phyloP scores from a whole-genome alignment of 2,113 vertebrate genomes.

The Nettapus auritus region DNA sequence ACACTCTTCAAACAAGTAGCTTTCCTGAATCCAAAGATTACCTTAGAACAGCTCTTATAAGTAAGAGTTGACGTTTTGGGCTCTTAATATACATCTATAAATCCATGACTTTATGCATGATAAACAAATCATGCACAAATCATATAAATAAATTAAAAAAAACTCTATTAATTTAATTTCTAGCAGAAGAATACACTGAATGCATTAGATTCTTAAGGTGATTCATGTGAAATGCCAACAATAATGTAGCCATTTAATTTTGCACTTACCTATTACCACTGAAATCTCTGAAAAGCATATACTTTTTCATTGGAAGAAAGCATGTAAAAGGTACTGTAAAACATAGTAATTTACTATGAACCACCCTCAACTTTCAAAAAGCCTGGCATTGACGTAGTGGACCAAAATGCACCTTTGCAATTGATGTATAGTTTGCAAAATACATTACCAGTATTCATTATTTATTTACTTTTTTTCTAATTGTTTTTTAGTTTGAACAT shows the following conservation, averaged over 20 bases:
- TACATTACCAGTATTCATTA: neutral
- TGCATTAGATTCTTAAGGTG: neutral
- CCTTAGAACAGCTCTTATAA: neutral
- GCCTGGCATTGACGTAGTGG: neutral
- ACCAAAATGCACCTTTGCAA: neutral
- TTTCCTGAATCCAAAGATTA: neutral
- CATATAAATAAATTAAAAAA: neutral
- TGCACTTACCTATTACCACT: neutral
- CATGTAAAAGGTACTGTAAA: neutral
- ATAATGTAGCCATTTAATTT: constrained; percentile 26
- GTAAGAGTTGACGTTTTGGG: neutral
- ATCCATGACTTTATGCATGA: neutral
- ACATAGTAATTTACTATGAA: neutral
- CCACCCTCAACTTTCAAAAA: neutral
- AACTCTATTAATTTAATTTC: constrained; percentile 4
- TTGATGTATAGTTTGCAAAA: neutral
- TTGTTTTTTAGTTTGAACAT: neutral
- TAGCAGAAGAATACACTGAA: neutral
- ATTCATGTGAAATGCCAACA: constrained; percentile 21
- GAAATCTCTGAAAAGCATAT: neutral
- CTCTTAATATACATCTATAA: neutral
- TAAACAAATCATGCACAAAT: no score
- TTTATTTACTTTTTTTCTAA: neutral
- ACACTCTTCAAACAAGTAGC: neutral
- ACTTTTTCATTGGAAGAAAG: neutral